Evolutionary conservation across 2,797 vertebrate species (phyloP).

Genomic region (Rhynchonycteris naso): DNA sequence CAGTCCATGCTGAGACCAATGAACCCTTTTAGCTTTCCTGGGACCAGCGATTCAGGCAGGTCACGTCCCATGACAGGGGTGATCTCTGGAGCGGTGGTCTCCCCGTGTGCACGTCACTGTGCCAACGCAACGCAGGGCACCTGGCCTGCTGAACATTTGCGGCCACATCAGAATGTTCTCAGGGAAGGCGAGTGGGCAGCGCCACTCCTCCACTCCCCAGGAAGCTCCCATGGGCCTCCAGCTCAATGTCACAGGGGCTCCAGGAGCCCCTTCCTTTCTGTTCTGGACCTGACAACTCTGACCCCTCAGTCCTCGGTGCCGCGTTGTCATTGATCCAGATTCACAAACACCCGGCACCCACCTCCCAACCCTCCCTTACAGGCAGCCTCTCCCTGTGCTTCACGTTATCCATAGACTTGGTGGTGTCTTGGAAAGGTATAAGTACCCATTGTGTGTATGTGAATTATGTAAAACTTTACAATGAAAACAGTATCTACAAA

Average conservation of each 20-base stretch:
- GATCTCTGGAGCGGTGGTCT: background rate
- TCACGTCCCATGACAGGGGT: too few relatives aligned
- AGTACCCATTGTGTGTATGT: fast-evolving
- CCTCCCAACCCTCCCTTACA: background rate
- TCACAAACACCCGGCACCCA: fast-evolving
- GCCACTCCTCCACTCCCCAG: background rate
- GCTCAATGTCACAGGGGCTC: background rate
- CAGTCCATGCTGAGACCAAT: fast-evolving
- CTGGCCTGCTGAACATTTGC: fast-evolving
- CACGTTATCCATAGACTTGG: fast-evolving
- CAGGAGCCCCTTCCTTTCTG: background rate
- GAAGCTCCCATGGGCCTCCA: too few relatives aligned
- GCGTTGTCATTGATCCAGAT: background rate
- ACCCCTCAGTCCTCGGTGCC: background rate
- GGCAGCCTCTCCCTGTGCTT: background rate
- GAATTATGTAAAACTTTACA: background rate
- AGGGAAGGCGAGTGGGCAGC: fast-evolving
- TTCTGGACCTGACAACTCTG: background rate
- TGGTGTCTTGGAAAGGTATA: background rate
- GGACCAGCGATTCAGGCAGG: background rate
- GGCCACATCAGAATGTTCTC: background rate
- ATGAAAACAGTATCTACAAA: fast-evolving
- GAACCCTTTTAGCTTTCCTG: background rate
- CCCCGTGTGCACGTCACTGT: background rate
- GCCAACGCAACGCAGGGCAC: fast-evolving